phyloP scores from a whole-genome alignment of 2,797 vertebrate genomes.

The Danio tinwini region DNA sequence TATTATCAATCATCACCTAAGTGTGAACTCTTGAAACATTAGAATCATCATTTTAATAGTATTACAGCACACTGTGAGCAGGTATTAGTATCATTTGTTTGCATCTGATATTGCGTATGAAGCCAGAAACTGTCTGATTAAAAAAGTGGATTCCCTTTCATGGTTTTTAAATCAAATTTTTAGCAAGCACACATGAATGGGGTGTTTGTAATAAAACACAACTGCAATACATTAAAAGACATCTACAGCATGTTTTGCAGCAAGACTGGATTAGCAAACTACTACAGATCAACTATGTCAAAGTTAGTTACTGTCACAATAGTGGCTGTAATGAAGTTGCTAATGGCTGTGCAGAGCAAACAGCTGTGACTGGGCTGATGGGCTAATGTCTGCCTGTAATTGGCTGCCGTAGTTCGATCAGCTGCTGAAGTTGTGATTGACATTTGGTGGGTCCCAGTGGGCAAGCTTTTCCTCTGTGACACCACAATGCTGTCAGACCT shows the following conservation, averaged over 20 bases:
- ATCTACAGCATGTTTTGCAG: neutral
- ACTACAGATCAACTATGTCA: conserved; percentile 7
- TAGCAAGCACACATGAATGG: neutral
- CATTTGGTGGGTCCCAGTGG: conserved; percentile 26
- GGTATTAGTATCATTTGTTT: too few species aligned
- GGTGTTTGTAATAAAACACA: neutral
- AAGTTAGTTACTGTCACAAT: conserved; percentile 16
- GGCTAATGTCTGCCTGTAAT: conserved; percentile 49
- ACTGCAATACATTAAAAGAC: neutral
- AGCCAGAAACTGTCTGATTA: too few species aligned
- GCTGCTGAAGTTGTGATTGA: conserved; percentile 50
- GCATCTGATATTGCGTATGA: too few species aligned
- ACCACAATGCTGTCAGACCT: neutral
- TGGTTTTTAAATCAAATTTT: neutral
- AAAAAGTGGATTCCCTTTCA: neutral
- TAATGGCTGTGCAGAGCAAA: conserved; percentile 48
- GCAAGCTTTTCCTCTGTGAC: conserved; percentile 10
- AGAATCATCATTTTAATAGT: too few species aligned
- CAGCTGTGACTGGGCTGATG: conserved; percentile 51
- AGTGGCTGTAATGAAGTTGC: conserved; percentile 38
- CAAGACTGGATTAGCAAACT: conserved; percentile 11
- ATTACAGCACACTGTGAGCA: too few species aligned
- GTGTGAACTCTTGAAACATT: too few species aligned
- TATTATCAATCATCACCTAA: too few species aligned
- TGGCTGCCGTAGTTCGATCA: conserved; percentile 34